Base-by-base conservation (phyloP, 2,888 invertebrate genomes). In the Aproaerema taeniolella region DNA sequence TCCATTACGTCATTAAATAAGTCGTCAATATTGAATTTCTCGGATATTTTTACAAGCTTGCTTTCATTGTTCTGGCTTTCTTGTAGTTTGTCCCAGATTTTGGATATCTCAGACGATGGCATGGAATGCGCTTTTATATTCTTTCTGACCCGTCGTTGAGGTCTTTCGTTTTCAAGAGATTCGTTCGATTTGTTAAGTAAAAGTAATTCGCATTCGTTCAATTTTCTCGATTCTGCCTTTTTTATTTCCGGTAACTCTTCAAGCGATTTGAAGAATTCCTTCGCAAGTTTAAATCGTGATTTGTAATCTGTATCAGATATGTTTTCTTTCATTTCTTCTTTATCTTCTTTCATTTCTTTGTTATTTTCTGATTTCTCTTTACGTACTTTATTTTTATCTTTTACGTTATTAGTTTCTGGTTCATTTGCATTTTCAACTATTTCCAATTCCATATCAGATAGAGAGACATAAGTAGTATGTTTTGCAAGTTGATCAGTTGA, bases 21-120 rank as follows among this genome's bases (percentile, higher is more conserved):
- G 50, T 88, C 87, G 9, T 88, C 86, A 0, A 88, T 81, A 28
- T 85, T 76, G 46, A 88, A 88, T 49, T 88, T 86, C 48, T 88
- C 88, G 1, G 87, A 86, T 53, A 88, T 85, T 50, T 85, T 88
- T 1, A 80, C 70, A 6, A 83, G 61, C 59, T 76, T 82, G 5
- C 58, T 52, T 41, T 46, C 43, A 2, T 43, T 41, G 24, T 61
- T 61, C 16, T 70, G 58, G 33, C 53, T 61, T 35, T 69, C 70
- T 46, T 81, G 71, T 46, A 82, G 53, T 50, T 83, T 66, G 31
- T 60, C 68, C 81, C 77, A 82, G 42, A 67, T 67, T 47, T 81
- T 79, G 1, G 78, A 70, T 50, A 86, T 70, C 64, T 86, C 82
- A 5, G 79, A 67, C n/a, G 86, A 81, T 0, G 83, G 81, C 70